Conservation (phyloP, 1,140 invertebrate species). For the Solenopsis invicta region DNA sequence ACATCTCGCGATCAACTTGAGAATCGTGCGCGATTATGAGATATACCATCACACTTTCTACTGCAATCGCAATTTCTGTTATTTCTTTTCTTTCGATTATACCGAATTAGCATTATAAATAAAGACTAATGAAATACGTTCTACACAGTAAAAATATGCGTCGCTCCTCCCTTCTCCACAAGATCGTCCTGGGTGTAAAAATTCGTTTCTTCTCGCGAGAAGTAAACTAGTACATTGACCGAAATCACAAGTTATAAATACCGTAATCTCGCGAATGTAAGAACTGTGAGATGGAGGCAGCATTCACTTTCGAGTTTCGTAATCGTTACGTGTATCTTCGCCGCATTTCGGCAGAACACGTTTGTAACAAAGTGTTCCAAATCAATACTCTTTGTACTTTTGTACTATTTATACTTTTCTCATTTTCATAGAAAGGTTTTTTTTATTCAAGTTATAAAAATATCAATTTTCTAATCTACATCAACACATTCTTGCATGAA, state of each 20-base stretch:
- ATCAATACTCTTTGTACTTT: not conserved
- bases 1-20: not conserved
- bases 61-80: not conserved
- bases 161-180: too few relatives aligned
- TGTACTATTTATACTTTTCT: not conserved
- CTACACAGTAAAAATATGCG: not conserved
- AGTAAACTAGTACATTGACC: not conserved
- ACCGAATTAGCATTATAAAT: not conserved
- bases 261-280: not conserved
- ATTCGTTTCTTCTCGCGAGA: not conserved
- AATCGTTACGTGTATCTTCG: constrained; percentile 21
- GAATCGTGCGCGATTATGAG: not conserved
- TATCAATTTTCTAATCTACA: constrained; percentile 1
- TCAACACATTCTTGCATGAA: not conserved
- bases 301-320: constrained; percentile 38
- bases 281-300: not conserved
- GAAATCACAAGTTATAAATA: constrained; percentile 19
- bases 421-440: not conserved
- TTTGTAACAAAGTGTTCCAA: not conserved
- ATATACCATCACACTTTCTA: not conserved
- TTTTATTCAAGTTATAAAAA: not conserved
- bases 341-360: not conserved
- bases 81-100: not conserved
- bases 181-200: not conserved
- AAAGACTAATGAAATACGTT: not conserved